Base-by-base conservation (phyloP, 2,797 vertebrate species). In the Bryconaethiops microstoma region DNA sequence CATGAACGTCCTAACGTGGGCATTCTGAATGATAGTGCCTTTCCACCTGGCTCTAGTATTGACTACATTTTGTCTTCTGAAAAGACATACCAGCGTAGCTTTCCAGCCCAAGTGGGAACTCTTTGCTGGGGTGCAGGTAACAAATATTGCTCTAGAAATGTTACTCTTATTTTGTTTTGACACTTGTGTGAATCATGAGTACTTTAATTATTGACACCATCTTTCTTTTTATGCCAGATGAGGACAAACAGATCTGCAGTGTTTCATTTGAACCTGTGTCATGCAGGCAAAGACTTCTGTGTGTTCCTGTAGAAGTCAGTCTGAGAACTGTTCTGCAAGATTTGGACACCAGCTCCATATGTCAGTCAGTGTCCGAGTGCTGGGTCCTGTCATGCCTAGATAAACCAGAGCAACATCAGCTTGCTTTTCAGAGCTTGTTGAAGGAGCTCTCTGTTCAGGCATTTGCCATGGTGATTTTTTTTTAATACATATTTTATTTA, bases 201-300 rank as follows among this genome's bases (percentile, higher is more conserved):
- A 50, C n/a, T 45, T 68, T 52, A 35, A 67, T 12, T 19, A 64
- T 6, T 73, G 5, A 70, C 42, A 62, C 16, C 0, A 7, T 50
- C 12, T 52, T 14, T 8, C 25, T 40, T 10, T 60, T 81, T 50
- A 39, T 67, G 13, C 21, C 71, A 95, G 94, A 83, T 73, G 83
- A 85, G 42, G 72, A 57, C 45, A 78, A 39, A 16, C 88, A 92
- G 80, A 92, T 90, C 64, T 97, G 95, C 88, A 55, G 82, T 0
- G 89, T 99, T 55, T 82, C 60, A 4, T 74, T 97, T 82, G 94
- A 97, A 86, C 95, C 97, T 0, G 82, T 98, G 64, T 91, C 92
- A 16, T 75, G 92, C 87, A 89, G 91, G 80, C 96, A 96, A 89
- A 92, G 83, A 63, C 82, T 81, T 2, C 92, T 95, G 50, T 85